Percentiles rank a stretch among this genome's conserved stretches.
These are phyloP conservation scores for Okamejei kenojei DNA, from an alignment of 2,797 vertebrate species.

Conservation along the genomic window DNA sequence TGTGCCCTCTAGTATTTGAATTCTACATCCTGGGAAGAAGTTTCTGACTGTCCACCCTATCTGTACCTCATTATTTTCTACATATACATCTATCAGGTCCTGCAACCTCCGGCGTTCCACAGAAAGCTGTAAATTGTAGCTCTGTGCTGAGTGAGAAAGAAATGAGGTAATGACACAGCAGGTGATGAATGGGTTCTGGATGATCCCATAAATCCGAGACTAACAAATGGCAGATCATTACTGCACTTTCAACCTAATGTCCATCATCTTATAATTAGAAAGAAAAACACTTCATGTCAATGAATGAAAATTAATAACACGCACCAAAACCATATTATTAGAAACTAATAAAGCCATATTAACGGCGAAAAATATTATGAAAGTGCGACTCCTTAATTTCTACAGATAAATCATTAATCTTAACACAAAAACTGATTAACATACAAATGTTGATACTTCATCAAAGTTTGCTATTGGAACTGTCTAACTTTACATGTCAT, in stretches of 20 bases:
- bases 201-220: slow-evolving; percentile 31
- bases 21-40: no score
- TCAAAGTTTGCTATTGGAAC: background rate
- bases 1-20: no score
- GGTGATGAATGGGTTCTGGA: slow-evolving; percentile 25
- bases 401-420: slow-evolving; percentile 13
- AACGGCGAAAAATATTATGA: background rate
- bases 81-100: no score
- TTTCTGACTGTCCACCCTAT: no score
- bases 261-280: slow-evolving; percentile 34
- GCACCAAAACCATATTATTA: background rate
- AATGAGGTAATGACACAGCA: slow-evolving; percentile 30
- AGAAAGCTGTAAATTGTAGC: background rate
- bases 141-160: background rate
- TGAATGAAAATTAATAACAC: slow-evolving; percentile 34
- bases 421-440: background rate
- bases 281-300: slow-evolving; percentile 27
- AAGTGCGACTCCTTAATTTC: slow-evolving; percentile 5
- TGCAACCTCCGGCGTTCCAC: no score
- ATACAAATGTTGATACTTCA: background rate
- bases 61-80: no score
- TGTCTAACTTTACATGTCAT: background rate
- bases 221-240: slow-evolving; percentile 24
- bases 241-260: slow-evolving; percentile 23
- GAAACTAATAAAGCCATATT: slow-evolving; percentile 22